These are phyloP conservation scores for Psittacula derbiana DNA, from an alignment of 2,797 vertebrate genomes.

Conservation along the genomic window DNA sequence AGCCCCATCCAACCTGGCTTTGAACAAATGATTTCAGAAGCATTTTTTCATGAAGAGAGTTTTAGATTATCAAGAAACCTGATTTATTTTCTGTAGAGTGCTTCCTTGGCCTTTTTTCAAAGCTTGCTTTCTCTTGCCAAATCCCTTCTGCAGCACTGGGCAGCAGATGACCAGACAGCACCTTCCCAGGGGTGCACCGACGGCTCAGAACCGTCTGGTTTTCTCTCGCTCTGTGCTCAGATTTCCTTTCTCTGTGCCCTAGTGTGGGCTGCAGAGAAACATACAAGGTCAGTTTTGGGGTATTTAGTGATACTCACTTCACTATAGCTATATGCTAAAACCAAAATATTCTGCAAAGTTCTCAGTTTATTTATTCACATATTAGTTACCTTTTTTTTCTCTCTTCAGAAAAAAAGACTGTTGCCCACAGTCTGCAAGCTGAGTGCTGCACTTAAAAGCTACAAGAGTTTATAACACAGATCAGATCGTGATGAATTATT, in stretches of 20 bases:
- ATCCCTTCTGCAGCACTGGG: not conserved
- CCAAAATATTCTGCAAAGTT: not conserved
- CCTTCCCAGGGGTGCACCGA: not conserved
- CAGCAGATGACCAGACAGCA: not conserved
- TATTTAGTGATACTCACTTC: not conserved
- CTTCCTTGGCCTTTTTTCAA: not conserved
- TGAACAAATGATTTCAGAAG: not conserved
- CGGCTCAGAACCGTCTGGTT: rapidly evolving
- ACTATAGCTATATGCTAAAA: not conserved
- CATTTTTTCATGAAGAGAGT: not conserved
- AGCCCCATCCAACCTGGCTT: not conserved
- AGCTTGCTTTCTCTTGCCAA: not conserved
- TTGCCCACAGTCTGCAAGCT: not conserved
- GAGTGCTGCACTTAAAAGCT: not conserved
- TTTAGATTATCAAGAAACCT: not conserved
- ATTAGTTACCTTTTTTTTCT: not conserved
- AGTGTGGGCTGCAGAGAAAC: not conserved
- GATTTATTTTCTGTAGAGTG: not conserved
- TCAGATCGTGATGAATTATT: slow-evolving; percentile 19
- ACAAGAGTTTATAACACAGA: not conserved
- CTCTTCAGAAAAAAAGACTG: not conserved
- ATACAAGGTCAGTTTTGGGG: not conserved
- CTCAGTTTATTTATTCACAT: not conserved
- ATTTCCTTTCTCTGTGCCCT: no score
- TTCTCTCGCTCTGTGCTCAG: rapidly evolving